These are phyloP conservation scores for Amorpha juglandis DNA, from an alignment of 2,888 invertebrate species.

Conservation along the genomic window DNA sequence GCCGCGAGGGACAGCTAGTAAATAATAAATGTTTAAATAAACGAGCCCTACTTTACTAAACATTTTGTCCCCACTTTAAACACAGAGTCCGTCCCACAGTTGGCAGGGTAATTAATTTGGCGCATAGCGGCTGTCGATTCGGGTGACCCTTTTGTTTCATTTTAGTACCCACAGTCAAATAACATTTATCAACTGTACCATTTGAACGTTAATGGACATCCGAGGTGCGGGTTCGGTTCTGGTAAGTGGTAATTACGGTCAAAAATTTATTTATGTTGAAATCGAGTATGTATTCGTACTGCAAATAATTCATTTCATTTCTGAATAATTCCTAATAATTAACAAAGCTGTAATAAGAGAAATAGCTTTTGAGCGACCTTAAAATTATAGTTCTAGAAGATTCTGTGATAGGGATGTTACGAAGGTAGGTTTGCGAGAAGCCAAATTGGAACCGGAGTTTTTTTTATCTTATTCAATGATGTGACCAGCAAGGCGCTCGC, in stretches of 20 bases:
- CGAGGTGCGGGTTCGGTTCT: not conserved
- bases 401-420: no score
- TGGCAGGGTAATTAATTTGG: slow-evolving; percentile 11
- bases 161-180: not conserved
- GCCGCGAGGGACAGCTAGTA: no score
- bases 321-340: not conserved
- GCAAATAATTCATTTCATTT: not conserved
- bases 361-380: no score
- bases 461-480: no score
- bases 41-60: not conserved
- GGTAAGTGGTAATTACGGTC: not conserved
- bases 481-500: no score
- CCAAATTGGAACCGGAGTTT: no score
- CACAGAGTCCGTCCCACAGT: not conserved
- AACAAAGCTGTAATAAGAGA: not conserved
- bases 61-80: not conserved
- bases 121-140: not conserved
- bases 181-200: slow-evolving; percentile 1
- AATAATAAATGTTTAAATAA: no score
- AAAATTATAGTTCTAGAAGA: no score
- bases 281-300: not conserved
- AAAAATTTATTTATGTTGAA: not conserved
- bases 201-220: slow-evolving; percentile 1
- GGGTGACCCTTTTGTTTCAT: slow-evolving; percentile 11
- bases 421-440: no score